A percentile compares a stretch with the other conserved stretches of the same genome.
phyloP scores from a whole-genome alignment of 2,797 vertebrate genomes.

The Chromis chromis region DNA sequence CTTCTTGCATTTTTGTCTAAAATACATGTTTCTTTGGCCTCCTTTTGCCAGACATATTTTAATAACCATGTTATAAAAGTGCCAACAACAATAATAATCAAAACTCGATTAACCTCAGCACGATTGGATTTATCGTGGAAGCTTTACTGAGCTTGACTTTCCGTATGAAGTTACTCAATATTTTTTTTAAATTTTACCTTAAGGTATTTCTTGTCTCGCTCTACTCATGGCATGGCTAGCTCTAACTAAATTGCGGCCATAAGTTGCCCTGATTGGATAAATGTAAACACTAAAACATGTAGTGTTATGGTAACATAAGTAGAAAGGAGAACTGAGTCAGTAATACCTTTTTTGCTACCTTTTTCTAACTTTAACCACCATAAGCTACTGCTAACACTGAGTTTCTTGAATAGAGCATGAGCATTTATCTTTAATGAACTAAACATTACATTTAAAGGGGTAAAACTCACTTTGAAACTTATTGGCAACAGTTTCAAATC shows the following conservation, averaged over 20 bases:
- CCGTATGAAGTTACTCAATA: not conserved
- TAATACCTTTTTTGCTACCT: not conserved
- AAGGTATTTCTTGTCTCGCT: not conserved
- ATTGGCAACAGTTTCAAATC: too few species aligned
- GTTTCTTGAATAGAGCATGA: not conserved
- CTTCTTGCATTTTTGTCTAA: not conserved
- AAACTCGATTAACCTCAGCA: not conserved
- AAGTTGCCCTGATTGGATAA: conserved; percentile 11
- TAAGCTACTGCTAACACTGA: not conserved
- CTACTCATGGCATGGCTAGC: conserved; percentile 1
- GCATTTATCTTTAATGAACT: too few species aligned
- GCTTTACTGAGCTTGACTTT: not conserved
- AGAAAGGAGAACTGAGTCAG: conserved; percentile 18
- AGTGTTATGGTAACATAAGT: conserved; percentile 1
- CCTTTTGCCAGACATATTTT: not conserved
- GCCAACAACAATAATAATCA: not conserved
- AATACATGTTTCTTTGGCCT: not conserved
- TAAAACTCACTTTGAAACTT: too few species aligned
- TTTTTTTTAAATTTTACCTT: conserved; percentile 4
- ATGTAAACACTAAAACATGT: conserved; percentile 19
- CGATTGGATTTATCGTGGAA: not conserved
- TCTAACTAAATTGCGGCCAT: conserved; percentile 17
- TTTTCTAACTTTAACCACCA: conserved; percentile 5
- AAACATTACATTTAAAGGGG: not conserved
- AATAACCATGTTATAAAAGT: not conserved